phyloP scores from a whole-genome alignment of 2,113 vertebrate species.

The Panurus biarmicus region DNA sequence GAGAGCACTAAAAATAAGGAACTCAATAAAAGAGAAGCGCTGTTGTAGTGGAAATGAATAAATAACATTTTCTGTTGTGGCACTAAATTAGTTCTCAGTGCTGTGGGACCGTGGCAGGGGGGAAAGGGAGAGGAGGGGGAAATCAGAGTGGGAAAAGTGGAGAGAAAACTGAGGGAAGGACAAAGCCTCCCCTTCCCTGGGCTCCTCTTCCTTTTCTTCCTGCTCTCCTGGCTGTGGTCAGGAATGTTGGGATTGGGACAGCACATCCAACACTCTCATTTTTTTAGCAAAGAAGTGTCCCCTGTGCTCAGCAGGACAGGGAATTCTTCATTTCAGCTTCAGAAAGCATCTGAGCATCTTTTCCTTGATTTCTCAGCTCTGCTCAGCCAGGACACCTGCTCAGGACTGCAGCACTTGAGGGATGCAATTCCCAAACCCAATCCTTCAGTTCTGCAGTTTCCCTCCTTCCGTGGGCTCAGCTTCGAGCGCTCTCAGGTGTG shows the following conservation, averaged over 20 bases:
- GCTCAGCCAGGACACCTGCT: neutral
- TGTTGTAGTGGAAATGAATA: neutral
- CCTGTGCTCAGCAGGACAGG: neutral
- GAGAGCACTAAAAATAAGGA: neutral
- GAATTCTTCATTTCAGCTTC: neutral
- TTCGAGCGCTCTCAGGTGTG: neutral
- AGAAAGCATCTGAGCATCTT: neutral
- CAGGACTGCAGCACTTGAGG: neutral
- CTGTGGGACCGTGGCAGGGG: fast-evolving
- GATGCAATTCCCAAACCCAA: neutral
- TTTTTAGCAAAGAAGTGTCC: neutral
- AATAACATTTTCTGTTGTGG: neutral
- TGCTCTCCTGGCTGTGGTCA: neutral
- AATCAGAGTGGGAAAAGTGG: fast-evolving
- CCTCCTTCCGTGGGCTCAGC: neutral
- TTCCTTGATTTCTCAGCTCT: neutral
- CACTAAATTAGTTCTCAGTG: neutral
- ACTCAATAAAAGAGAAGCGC: neutral
- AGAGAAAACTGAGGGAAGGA: neutral
- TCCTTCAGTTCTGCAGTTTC: neutral
- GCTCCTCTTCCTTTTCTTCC: neutral
- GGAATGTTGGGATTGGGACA: neutral
- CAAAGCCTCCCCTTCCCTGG: fast-evolving
- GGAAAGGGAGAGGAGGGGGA: neutral
- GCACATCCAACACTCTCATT: neutral